Evolutionary conservation across 2,113 vertebrate species (phyloP).

Genomic region (Corythoichthys intestinalis): DNA sequence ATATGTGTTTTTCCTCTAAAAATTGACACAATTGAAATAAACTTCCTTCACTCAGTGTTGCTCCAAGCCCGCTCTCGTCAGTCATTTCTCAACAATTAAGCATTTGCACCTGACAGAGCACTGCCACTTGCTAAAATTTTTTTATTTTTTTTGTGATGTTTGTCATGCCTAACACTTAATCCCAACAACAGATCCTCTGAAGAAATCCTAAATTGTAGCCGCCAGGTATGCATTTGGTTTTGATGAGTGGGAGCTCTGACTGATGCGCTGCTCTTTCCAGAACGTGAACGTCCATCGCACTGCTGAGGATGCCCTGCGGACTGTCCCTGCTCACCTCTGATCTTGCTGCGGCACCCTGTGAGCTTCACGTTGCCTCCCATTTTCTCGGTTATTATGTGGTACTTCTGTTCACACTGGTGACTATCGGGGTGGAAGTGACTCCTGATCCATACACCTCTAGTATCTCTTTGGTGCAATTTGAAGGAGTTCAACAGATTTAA

Average conservation of each 20-base stretch:
- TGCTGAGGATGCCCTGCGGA: constrained; percentile 80
- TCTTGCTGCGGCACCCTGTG: not conserved
- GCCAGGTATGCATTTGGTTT: not conserved
- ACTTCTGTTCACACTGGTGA: constrained; percentile 8
- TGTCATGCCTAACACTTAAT: no score
- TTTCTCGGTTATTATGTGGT: not conserved
- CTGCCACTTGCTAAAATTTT: not conserved
- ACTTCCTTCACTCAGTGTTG: constrained; percentile 40
- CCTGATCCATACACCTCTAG: not conserved
- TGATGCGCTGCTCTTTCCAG: constrained; percentile 66
- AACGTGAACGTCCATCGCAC: constrained; percentile 83
- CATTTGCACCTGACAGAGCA: not conserved
- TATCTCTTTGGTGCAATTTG: not conserved
- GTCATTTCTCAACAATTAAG: not conserved
- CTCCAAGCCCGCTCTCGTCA: constrained; percentile 19
- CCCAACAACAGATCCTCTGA: not conserved
- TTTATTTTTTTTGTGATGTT: no score
- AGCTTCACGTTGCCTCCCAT: not conserved
- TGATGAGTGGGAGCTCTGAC: constrained; percentile 9
- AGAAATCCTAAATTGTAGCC: not conserved
- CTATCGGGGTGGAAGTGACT: constrained; percentile 19
- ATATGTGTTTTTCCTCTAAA: constrained; percentile 12
- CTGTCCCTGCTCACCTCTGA: constrained; percentile 83
- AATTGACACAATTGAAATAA: constrained; percentile 54
- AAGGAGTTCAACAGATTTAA: constrained; percentile 3